phyloP scores from a whole-genome alignment of 2,113 vertebrate species.

The Merops nubicus region DNA sequence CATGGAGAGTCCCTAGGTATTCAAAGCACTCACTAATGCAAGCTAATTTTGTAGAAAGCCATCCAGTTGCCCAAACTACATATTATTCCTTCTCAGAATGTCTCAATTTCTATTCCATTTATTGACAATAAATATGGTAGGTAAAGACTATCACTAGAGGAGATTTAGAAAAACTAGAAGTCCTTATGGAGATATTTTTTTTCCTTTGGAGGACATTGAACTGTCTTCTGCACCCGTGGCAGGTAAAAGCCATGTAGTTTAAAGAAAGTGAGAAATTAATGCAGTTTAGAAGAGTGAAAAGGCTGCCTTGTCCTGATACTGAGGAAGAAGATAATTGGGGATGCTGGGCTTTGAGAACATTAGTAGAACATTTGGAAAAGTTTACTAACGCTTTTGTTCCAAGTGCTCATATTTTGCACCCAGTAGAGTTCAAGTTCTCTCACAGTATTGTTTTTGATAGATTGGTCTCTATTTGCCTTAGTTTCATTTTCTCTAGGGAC shows the following conservation, averaged over 20 bases:
- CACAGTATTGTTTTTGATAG: neutral
- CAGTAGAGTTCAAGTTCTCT: neutral
- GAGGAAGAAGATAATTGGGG: neutral
- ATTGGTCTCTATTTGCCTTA: neutral
- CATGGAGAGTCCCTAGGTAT: neutral
- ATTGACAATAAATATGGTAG: neutral
- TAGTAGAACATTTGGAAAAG: neutral
- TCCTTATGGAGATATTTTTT: neutral
- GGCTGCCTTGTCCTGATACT: neutral
- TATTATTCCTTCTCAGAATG: neutral
- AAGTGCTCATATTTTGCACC: neutral
- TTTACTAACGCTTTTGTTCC: neutral
- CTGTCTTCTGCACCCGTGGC: neutral
- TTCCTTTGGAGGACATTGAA: neutral
- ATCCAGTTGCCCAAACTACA: neutral
- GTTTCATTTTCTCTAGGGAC: neutral
- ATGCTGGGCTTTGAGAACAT: neutral
- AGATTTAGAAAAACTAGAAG: neutral
- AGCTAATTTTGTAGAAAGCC: neutral
- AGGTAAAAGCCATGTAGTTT: neutral
- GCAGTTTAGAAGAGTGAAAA: neutral
- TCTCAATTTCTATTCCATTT: neutral
- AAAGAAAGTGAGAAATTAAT: neutral
- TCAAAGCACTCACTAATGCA: neutral
- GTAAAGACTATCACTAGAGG: neutral